phyloP scores from a whole-genome alignment of 2,797 vertebrate genomes.

The Florisuga fusca region DNA sequence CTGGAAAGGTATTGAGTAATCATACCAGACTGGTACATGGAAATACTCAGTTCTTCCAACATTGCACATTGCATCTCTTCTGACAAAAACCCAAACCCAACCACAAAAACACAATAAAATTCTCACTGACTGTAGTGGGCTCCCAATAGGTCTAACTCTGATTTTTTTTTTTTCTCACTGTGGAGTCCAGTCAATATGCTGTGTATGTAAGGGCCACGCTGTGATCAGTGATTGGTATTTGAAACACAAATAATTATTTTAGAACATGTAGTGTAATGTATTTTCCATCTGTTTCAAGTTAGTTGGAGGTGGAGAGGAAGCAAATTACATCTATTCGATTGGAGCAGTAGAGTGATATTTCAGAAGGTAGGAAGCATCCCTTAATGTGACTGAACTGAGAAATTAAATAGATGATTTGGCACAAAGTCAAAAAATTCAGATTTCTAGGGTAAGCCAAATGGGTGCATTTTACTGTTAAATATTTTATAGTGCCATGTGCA shows the following conservation, averaged over 20 bases:
- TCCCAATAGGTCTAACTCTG: not conserved
- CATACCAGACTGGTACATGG: not conserved
- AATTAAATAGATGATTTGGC: conserved; percentile 10
- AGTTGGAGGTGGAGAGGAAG: not conserved
- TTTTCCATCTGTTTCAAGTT: conserved; percentile 50
- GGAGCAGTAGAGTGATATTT: conserved; percentile 24
- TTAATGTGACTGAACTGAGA: not conserved
- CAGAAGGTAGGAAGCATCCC: conserved; percentile 24
- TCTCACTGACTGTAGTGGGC: not conserved
- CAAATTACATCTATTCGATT: conserved; percentile 9
- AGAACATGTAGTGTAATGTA: not conserved
- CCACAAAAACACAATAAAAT: not conserved
- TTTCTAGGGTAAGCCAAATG: conserved; percentile 35
- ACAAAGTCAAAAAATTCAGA: conserved; percentile 23
- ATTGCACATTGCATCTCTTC: not conserved
- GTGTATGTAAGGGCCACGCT: not conserved
- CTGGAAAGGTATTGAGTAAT: not conserved
- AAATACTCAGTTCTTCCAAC: not conserved
- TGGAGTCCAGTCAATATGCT: not conserved
- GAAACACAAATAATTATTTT: not conserved
- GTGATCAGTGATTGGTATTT: not conserved
- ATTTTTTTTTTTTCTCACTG: not conserved
- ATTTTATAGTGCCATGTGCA: not conserved
- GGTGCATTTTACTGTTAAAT: conserved; percentile 12
- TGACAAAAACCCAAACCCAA: too few relatives aligned